Evolutionary conservation across 2,888 invertebrate species (phyloP), one percentile per base, ranked within the genome.

Genomic region (Iselma pallidipennis): DNA sequence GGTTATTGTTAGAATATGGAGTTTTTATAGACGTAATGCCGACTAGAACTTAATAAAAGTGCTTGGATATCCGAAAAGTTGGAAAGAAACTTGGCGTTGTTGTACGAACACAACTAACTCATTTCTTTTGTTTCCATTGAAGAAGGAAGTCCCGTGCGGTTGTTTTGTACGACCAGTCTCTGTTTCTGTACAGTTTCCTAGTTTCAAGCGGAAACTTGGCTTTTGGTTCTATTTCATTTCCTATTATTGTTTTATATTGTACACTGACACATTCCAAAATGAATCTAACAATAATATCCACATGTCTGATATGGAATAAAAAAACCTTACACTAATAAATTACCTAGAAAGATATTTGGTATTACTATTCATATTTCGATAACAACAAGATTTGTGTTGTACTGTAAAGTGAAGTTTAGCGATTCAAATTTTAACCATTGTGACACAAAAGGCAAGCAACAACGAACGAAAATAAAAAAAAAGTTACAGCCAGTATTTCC

Each of bases 61-160:
- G 12, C 3, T 53, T 59, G 58, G n/a, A 55, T 57, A 62, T 59
- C 50, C 16, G 33, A 55, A 58, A 62, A 51, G 54, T 62, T 55
- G 31, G 56, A 55, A 63, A 59, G 63, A 52, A 63, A 56, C 59
- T 63, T 56, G 63, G 49, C 45, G 52, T 55, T 59, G 53, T 19
- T 45, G 49, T 59, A 55, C 31, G 21, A 66, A 59, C 9, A 4
- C 10, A n/a, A 68, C n/a, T n/a, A n/a, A 63, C 63, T 59, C 64
- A 65, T 56, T 63, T 61, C 63, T 63, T 63, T 66, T 66, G 63
- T 63, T 63, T 66, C 63, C 61, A 61, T 57, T 57, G 57, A 5
- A 37, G 7, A 7, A 37, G 37, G 3, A 63, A 49, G 55, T 57
- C 49, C 55, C 56, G 57, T 52, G 55, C 55, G 61, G 55, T 61